Base-by-base conservation (phyloP, 2,113 vertebrate genomes). In the Sander vitreus region DNA sequence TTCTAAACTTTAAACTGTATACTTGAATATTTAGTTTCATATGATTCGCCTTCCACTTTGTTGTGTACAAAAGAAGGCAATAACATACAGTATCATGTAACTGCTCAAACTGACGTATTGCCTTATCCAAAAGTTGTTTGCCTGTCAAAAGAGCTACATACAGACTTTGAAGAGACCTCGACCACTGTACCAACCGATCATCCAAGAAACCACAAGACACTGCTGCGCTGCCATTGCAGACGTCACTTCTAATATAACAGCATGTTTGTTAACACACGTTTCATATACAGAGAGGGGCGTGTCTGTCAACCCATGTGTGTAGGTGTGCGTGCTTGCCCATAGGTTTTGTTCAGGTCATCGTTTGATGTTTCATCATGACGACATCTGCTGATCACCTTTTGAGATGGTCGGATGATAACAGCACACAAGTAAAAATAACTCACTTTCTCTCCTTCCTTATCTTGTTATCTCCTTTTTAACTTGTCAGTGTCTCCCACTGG, bases 331-430 rank as follows among this genome's bases (percentile, higher is more conserved):
- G 54, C n/a, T 10, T n/a, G 57, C 36, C 62, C 51, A 59, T 27
- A 2, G 19, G 51, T 21, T 78, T 27, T 36, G 13, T 30, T 74
- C 58, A 30, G 57, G 50, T 64, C 5, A 12, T 57, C 10, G 23
- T 57, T 65, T 53, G 27, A 66, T 62, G 60, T 53, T 54, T 66
- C 83, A 73, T 21, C n/a, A 11, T 53, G 80, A 80, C 62, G 1
- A 53, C 81, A 76, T 66, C 36, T 65, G 73, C 65, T 36, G 75
- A 68, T 85, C 74, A 88, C 77, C 87, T 76, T 82, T 82, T 72
- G 75, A 82, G 64, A 71, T 18, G 19, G 36, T 10, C 0, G 2
- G 33, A 64, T 71, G 65, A 73, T 78, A 50, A 71, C 50, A 73
- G 66, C 27, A 5, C 19, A 60, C 14, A 0, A 58, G 63, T 30